Evolutionary conservation across 1,140 invertebrate genomes (phyloP).

Genomic region (Notospermus geniculatus): DNA sequence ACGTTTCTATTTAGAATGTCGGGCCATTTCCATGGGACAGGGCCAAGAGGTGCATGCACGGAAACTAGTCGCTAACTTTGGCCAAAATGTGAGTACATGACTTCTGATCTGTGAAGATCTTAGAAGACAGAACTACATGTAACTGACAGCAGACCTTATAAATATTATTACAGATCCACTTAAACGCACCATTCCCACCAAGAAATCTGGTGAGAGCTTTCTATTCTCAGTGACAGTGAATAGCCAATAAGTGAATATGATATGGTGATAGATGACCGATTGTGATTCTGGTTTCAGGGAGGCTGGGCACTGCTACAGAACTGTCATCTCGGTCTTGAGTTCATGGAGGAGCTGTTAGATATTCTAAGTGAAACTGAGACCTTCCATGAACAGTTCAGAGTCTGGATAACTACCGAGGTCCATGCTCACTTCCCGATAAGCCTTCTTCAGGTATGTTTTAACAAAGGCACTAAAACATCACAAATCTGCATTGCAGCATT

Average conservation of each 20-base stretch:
- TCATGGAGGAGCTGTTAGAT: constrained; percentile 46
- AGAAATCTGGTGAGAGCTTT: too few species aligned
- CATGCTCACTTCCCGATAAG: constrained; percentile 48
- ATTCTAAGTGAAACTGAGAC: constrained; percentile 36
- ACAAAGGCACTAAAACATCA: too few species aligned
- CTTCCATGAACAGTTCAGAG: constrained; percentile 12
- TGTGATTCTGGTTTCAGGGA: constrained; percentile 25
- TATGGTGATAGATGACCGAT: too few species aligned
- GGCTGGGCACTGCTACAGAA: constrained; percentile 53
- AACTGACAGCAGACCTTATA: too few species aligned
- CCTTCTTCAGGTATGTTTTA: constrained; percentile 43
- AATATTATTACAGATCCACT: too few species aligned
- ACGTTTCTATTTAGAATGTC: constrained; percentile 31
- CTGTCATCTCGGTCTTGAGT: constrained; percentile 51
- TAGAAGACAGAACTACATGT: too few species aligned
- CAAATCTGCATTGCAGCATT: too few species aligned
- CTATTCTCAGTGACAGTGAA: too few species aligned
- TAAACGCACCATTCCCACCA: too few species aligned
- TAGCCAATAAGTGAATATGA: too few species aligned
- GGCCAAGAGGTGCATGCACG: constrained; percentile 54
- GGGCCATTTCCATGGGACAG: constrained; percentile 53
- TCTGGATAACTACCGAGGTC: constrained; percentile 44
- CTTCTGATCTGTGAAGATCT: too few species aligned
- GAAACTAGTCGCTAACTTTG: constrained; percentile 39
- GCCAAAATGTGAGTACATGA: constrained; percentile 40